Evolutionary conservation across 2,113 vertebrate genomes (phyloP).

Genomic region (Falco punctatus): DNA sequence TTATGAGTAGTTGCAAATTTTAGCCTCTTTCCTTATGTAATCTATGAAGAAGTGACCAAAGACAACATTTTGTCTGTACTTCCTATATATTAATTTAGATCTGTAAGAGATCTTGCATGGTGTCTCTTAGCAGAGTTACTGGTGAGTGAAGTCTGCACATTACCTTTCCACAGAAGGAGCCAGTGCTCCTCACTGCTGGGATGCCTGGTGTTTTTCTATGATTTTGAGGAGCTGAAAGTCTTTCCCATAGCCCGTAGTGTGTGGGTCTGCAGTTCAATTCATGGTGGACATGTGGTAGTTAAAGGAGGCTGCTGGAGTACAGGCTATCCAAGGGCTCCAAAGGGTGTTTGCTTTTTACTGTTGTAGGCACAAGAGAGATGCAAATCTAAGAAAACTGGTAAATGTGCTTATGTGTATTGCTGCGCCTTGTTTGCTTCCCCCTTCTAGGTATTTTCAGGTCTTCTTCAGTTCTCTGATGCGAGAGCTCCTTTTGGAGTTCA

Average conservation of each 20-base stretch:
- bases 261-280: not conserved
- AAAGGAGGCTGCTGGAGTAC: not conserved
- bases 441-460: not conserved
- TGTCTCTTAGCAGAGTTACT: not conserved
- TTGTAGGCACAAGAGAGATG: not conserved
- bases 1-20: not conserved
- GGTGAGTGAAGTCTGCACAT: not conserved
- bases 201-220: not conserved
- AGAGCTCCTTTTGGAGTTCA: constrained; percentile 10
- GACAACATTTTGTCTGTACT: not conserved
- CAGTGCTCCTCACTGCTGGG: not conserved
- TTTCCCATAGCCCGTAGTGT: not conserved
- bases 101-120: not conserved
- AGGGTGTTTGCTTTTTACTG: not conserved
- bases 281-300: not conserved
- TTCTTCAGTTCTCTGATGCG: not conserved
- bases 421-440: not conserved
- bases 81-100: not conserved
- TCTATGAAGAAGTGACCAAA: not conserved
- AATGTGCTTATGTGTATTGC: not conserved
- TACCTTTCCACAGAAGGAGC: not conserved
- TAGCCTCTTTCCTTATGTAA: not conserved
- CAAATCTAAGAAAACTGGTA: not conserved
- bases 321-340: not conserved
- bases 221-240: not conserved